Base-by-base conservation (phyloP, 2,888 invertebrate species). In the Lacanobia oleracea region DNA sequence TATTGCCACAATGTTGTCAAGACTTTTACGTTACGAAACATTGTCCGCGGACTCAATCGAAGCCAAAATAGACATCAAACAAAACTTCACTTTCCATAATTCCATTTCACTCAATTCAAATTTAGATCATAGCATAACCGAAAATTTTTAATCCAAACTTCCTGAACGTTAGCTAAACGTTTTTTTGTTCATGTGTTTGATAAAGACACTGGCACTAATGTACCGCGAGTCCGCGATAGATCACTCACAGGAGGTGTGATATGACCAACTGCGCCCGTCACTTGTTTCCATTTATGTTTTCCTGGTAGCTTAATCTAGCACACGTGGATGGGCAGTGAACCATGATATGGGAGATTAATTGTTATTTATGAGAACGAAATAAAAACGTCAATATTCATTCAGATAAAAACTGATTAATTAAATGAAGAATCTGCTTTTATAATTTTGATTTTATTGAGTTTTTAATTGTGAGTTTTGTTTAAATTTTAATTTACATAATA, bases 181-280 rank as follows among this genome's bases (percentile, higher is more conserved):
- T 78, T 71, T n/a, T 45, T 59, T 53, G 75, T 82, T 80, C 76
- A 66, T 81, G 64, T 67, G 68, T 72, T 78, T 76, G 72, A 78
- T 83, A 87, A 80, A 82, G 81, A 84, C 77, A 71, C 72, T 73
- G 59, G 61, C 53, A 59, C 53, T 68, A 65, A 72, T 62, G 60
- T 65, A 65, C 23, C 43, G 12, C 53, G 18, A 64, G 45, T 72
- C 23, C 43, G 12, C 53, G 18, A 64, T 50, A 64, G 63, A 61
- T 27, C 51, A 51, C 37, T 71, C 62, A 33, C 27, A 21, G 33
- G 5, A 18, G 12, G 33, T 53, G 57, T 48, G 40, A 23, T 64
- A 69, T 56, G 53, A 50, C 16, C 2, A 21, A 23, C 14, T 43
- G 18, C 45, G 40, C 48, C n/a, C 21, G 37, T 59, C 45, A 77